Percentiles rank a stretch among this genome's conserved stretches.
These are phyloP conservation scores for Apamea crenata DNA, from an alignment of 2,888 invertebrate genomes.

Conservation along the genomic window DNA sequence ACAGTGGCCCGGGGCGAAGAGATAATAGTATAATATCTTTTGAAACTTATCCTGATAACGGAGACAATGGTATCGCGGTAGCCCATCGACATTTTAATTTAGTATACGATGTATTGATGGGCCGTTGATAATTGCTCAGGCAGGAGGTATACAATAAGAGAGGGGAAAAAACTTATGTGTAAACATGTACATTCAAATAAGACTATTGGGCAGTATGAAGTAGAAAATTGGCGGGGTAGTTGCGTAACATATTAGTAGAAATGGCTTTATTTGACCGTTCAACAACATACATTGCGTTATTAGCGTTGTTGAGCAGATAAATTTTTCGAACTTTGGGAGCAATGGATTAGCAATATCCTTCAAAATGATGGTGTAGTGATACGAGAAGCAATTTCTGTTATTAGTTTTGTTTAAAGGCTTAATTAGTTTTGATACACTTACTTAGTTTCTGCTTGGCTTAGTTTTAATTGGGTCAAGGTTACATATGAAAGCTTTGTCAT, in stretches of 20 bases:
- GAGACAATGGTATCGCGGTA: constrained; percentile 58
- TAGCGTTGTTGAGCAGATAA: neutral
- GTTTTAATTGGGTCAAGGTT: neutral
- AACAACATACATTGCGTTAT: neutral
- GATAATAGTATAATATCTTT: constrained; percentile 58
- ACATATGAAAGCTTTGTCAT: neutral
- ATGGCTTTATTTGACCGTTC: neutral
- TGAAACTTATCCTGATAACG: constrained; percentile 58
- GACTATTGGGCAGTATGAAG: neutral
- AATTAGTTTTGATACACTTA: neutral
- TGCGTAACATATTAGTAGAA: neutral
- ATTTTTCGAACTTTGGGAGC: neutral
- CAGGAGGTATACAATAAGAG: neutral
- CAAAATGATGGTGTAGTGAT: neutral
- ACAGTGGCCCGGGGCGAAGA: constrained; percentile 51
- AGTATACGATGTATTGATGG: constrained; percentile 29
- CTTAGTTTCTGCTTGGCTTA: neutral
- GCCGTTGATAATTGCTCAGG: constrained; percentile 19
- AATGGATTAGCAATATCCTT: neutral
- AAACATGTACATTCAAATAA: constrained; percentile 7
- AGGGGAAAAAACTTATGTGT: neutral
- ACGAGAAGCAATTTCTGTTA: neutral
- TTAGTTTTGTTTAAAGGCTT: neutral
- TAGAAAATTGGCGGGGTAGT: neutral
- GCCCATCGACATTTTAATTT: constrained; percentile 54